Evolutionary conservation across 2,113 vertebrate genomes (phyloP).

Genomic region (Stictonetta naevosa): DNA sequence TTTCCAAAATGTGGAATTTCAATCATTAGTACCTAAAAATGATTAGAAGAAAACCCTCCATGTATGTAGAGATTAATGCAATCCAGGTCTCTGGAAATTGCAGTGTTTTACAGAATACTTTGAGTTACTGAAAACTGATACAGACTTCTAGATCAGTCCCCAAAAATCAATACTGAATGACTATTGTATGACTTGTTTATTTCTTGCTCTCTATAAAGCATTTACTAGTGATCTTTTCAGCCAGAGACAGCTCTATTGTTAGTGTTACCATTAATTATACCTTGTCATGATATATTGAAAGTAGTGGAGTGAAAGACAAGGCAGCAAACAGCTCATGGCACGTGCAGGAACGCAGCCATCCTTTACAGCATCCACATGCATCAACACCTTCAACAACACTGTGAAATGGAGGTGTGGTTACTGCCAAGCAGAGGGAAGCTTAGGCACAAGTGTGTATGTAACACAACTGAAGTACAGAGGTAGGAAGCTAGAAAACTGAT

Average conservation of each 20-base stretch:
- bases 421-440: neutral
- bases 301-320: neutral
- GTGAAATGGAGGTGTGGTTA: neutral
- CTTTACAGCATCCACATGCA: neutral
- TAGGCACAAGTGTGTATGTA: neutral
- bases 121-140: neutral
- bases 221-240: neutral
- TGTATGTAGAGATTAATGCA: neutral
- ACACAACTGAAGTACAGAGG: neutral
- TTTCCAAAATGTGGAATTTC: neutral
- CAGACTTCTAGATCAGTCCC: neutral
- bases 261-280: neutral
- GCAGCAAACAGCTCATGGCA: neutral
- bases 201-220: neutral
- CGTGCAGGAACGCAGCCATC: neutral
- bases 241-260: neutral
- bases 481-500: neutral
- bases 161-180: neutral
- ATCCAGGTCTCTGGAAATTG: neutral
- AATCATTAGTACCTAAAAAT: neutral
- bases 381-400: neutral
- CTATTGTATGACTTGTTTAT: neutral
- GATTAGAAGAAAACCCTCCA: neutral
- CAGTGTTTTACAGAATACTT: neutral
- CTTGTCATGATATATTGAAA: neutral